Evolutionary conservation across 2,888 invertebrate species (phyloP).

Genomic region (Chloromyia formosa): DNA sequence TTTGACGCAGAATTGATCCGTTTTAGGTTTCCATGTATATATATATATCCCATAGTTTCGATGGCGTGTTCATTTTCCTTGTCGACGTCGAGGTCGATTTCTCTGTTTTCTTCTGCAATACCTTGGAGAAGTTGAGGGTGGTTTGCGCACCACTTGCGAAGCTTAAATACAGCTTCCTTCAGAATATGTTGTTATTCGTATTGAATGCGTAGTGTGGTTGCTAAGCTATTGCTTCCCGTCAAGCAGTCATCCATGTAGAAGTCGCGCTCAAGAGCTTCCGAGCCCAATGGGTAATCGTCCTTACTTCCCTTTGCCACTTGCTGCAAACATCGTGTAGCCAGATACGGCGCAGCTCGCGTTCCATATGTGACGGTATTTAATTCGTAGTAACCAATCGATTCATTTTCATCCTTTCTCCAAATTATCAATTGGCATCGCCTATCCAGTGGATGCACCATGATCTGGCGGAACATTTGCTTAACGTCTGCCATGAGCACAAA

Average conservation of each 20-base stretch:
- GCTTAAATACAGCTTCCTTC: not conserved
- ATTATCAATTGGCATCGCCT: slow-evolving; percentile 45
- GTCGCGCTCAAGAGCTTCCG: not conserved
- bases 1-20: not conserved
- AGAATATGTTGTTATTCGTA: not conserved
- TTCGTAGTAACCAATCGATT: slow-evolving; percentile 39
- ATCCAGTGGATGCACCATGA: slow-evolving; percentile 25
- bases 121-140: slow-evolving; percentile 41
- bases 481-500: slow-evolving; percentile 46
- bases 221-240: slow-evolving; percentile 18
- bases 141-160: slow-evolving; percentile 24
- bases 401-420: slow-evolving; percentile 33
- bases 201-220: slow-evolving; percentile 9
- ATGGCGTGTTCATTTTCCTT: not conserved
- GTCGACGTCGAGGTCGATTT: slow-evolving; percentile 45
- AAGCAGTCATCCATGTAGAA: slow-evolving; percentile 39
- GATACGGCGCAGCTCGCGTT: slow-evolving; percentile 42
- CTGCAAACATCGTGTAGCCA: slow-evolving; percentile 42
- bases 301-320: not conserved
- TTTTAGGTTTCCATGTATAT: slow-evolving; percentile 41
- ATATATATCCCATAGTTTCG: slow-evolving; percentile 45
- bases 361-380: slow-evolving; percentile 36
- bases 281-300: not conserved
- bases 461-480: slow-evolving; percentile 39
- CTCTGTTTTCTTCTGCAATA: slow-evolving; percentile 37